A percentile compares a stretch with the other conserved stretches of the same genome.
phyloP scores from a whole-genome alignment of 2,888 invertebrate genomes.

The Agonopterix alstromeriana region DNA sequence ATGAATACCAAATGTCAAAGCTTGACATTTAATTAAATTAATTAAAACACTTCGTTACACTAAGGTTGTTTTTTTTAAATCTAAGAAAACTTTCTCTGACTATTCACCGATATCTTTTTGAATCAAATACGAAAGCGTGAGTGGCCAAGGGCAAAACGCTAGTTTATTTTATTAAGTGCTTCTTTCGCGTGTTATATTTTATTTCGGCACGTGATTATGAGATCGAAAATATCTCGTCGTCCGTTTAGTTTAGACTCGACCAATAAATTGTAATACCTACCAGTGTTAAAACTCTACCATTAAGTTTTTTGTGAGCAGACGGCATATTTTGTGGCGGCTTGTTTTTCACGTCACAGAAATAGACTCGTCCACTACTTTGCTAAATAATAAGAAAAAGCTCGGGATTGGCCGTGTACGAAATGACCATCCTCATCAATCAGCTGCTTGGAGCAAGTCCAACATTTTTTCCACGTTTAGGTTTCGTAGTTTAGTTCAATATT shows the following conservation, averaged over 20 bases:
- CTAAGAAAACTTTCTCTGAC: too few relatives aligned
- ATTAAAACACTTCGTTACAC: too few relatives aligned
- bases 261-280: conserved; percentile 12
- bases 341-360: conserved; percentile 72
- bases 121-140: too few relatives aligned
- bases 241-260: conserved; percentile 5
- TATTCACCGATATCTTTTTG: too few relatives aligned
- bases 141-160: too few relatives aligned
- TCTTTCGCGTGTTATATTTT: background rate
- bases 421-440: conserved; percentile 78
- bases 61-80: too few relatives aligned
- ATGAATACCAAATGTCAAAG: too few relatives aligned
- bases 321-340: conserved; percentile 61
- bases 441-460: conserved; percentile 72
- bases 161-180: too few relatives aligned
- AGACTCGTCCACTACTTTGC: conserved; percentile 71
- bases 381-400: conserved; percentile 76
- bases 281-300: conserved; percentile 22
- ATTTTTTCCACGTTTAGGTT: conserved; percentile 76
- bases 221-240: conserved; percentile 6
- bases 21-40: too few relatives aligned
- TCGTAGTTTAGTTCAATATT: conserved; percentile 70
- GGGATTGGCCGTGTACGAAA: conserved; percentile 75
- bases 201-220: conserved; percentile 6
- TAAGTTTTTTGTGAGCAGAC: conserved; percentile 36